Evolutionary conservation across 2,888 invertebrate species (phyloP), one percentile per base, ranked within the genome.

Genomic region (Neria commutata): DNA sequence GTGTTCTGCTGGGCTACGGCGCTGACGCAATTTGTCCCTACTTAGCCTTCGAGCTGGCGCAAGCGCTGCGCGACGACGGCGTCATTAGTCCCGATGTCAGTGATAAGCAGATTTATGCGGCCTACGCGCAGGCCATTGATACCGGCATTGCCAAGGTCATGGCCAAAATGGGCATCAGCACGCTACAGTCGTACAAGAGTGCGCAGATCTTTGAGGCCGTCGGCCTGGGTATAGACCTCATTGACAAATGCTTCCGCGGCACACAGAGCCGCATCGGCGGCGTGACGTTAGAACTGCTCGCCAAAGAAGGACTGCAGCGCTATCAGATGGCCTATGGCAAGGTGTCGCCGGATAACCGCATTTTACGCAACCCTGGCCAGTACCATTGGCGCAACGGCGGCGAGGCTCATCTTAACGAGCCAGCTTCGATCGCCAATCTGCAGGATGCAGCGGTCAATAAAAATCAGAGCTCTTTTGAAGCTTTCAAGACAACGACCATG

Each of bases 141-240:
- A 89, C 94, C 1, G 97, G 97, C 51, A 91, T 94, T 68, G 88
- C 91, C 51, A 95, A 95, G 82, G 94, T 88, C 0, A 99, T 99
- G 98, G 98, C 99, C 4, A 99, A 99, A 82, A 99, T 99, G 99
- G 99, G 99, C 58, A 99, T 99, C 76, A 97, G 96, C 58, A 99
- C 98, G 0, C 84, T 99, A 40, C 98, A 98, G 80, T 98, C 97
- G 0, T 99, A 99, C 83, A 98, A 98, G 84, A 94, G 97, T 64
- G 99, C 99, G 0, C 99, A 99, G 84, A 99, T 99, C 72, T 99
- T 99, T 78, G 99, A 99, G 83, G 98, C 98, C 1, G 97, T 99
- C 10, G 99, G 99, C 0, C 82, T 99, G 48, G 90, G 92, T 37
- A 88, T 91, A 60, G 97, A 98, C 73, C 92, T 99, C 0, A 88